Conservation (phyloP, 1,140 invertebrate species). For the Sitobion miscanthi region DNA sequence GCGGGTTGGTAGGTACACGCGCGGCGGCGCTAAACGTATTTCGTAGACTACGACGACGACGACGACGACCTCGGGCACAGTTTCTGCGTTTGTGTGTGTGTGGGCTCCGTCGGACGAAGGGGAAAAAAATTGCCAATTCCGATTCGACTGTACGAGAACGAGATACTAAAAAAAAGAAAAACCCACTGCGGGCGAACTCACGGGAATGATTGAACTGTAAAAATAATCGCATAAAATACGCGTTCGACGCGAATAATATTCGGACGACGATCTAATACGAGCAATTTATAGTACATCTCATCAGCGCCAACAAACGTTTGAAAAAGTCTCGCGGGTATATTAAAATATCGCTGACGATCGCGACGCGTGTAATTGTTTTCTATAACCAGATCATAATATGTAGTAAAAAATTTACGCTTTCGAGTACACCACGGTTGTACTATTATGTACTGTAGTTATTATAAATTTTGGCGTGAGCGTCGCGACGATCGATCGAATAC, state of each 20-base stretch:
- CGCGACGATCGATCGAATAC: background rate
- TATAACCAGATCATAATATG: background rate
- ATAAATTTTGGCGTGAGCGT: background rate
- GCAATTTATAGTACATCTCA: background rate
- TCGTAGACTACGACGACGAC: background rate
- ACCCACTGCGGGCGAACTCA: background rate
- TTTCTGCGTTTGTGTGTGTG: background rate
- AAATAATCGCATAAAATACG: background rate
- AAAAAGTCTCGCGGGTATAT: background rate
- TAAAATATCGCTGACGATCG: background rate
- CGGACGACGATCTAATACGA: background rate
- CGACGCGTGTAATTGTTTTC: background rate
- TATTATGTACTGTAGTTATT: too few relatives aligned
- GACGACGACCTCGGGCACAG: constrained; percentile 20
- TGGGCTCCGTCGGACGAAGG: background rate
- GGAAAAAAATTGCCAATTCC: constrained; percentile 4
- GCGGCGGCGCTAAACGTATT: background rate
- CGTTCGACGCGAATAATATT: background rate
- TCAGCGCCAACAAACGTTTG: background rate
- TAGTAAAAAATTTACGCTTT: too few relatives aligned
- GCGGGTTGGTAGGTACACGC: background rate
- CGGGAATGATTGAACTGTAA: background rate
- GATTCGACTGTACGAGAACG: background rate
- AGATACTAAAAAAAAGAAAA: background rate
- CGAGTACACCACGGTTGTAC: too few relatives aligned